Base-by-base conservation (phyloP, 2,113 vertebrate species). In the Columba livia region DNA sequence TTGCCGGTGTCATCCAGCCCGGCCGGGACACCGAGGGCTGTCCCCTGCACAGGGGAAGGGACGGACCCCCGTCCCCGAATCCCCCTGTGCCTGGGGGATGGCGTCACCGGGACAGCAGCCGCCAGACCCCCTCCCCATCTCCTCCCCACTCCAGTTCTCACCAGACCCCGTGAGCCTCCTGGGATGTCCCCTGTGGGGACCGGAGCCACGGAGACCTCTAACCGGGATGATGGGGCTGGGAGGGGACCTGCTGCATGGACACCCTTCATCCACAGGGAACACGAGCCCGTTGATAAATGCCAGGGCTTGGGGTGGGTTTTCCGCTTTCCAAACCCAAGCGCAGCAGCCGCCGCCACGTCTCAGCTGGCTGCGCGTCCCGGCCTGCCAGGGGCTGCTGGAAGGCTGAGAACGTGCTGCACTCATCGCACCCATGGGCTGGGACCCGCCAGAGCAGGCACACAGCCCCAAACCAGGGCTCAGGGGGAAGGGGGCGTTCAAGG, bases 1-100 rank as follows among this genome's bases (percentile, higher is more conserved):
- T 85, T 67, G 34, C 79, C 3, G 2, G 31, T 48, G 89, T 92
- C 94, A 95, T 92, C 83, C 86, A 93, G 94, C 93, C 94, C 36
- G 5, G 75, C 93, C 14, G 8, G 71, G 91, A 92, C 0, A 1
- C 75, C 0, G 0, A 69, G 86, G 66, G 42, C 31, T 79, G 51
- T 93, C 24, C 53, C 72, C 60, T 10, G 36, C 18, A 31, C 2
- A 18, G 51, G 1, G 28, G 51, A 15, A 19, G 29, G 56, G 32
- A 74, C 1, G 3, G 42, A 66, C 42, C 57, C 44, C 54, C 26
- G 9, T 29, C 67, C 85, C 58, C 3, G 18, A 38, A 58, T n/a
- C 38, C 34, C 70, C 25, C 19, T 0, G 0, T 4, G 32, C 62
- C 53, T 0, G 0, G 60, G 40, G 25, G 36, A 29, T 54, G 88